Conservation (phyloP, 2,888 invertebrate species). For the Chrysomela aeneicollis region DNA sequence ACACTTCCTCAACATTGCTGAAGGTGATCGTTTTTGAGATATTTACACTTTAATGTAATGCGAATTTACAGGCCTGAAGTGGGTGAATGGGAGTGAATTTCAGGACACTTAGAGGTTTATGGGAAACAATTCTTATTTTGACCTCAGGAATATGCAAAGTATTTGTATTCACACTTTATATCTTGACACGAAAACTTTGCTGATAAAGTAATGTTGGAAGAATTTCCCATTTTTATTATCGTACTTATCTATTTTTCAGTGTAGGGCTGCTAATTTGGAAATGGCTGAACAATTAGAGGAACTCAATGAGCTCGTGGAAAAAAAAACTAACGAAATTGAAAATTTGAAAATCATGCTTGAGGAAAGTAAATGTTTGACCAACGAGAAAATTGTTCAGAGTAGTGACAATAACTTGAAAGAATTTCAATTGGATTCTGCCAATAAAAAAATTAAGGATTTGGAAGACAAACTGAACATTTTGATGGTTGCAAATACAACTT, state of each 20-base stretch:
- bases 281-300: slow-evolving; percentile 4
- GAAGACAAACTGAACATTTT: slow-evolving; percentile 35
- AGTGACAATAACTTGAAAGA: slow-evolving; percentile 42
- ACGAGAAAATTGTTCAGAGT: slow-evolving; percentile 25
- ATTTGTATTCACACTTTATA: no score
- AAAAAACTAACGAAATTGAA: slow-evolving; percentile 50
- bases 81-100: no score
- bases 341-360: slow-evolving; percentile 58
- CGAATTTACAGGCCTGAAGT: no score
- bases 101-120: no score
- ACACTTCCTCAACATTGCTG: no score
- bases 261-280: background rate
- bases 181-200: no score
- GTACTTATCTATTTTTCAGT: background rate
- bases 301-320: slow-evolving; percentile 24
- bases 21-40: no score
- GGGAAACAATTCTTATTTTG: no score
- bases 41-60: no score
- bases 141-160: no score
- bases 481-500: slow-evolving; percentile 30
- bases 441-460: slow-evolving; percentile 47
- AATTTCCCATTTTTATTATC: no score
- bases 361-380: slow-evolving; percentile 13
- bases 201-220: no score
- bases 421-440: slow-evolving; percentile 47